phyloP scores from a whole-genome alignment of 1,140 invertebrate species.

The Bombus waltoni region DNA sequence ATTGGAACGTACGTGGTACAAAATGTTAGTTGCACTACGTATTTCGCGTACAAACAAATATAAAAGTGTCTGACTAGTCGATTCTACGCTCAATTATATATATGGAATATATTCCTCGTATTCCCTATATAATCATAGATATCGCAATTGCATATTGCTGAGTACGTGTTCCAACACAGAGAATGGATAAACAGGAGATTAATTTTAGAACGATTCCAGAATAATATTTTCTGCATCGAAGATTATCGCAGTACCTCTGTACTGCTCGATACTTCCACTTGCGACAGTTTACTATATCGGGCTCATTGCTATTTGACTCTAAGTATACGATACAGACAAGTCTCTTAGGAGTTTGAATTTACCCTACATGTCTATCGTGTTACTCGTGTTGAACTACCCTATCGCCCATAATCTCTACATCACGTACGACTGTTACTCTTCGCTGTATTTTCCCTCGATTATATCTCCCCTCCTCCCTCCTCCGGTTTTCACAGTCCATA shows the following conservation, averaged over 20 bases:
- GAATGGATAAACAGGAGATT: no score
- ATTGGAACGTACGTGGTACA: no score
- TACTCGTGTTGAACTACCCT: not conserved
- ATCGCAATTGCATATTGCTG: no score
- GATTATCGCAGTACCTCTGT: not conserved
- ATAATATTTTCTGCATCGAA: not conserved
- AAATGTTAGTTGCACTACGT: no score
- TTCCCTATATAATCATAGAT: no score
- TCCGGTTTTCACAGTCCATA: no score
- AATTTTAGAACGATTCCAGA: not conserved
- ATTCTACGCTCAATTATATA: no score
- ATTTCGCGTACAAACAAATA: no score
- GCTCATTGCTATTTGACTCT: not conserved
- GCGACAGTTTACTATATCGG: not conserved
- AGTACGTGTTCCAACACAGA: no score
- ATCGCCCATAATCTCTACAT: not conserved
- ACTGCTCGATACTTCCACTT: not conserved
- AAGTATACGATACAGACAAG: not conserved
- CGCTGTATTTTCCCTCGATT: no score
- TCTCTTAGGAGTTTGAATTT: not conserved
- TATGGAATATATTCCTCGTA: no score
- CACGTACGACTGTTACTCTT: not conserved
- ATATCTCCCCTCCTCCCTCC: not conserved
- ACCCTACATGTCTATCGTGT: not conserved
- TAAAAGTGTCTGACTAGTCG: no score